A percentile compares a stretch with the other conserved stretches of the same genome.
phyloP scores from a whole-genome alignment of 1,140 invertebrate species.

The Trichonephila clavata region DNA sequence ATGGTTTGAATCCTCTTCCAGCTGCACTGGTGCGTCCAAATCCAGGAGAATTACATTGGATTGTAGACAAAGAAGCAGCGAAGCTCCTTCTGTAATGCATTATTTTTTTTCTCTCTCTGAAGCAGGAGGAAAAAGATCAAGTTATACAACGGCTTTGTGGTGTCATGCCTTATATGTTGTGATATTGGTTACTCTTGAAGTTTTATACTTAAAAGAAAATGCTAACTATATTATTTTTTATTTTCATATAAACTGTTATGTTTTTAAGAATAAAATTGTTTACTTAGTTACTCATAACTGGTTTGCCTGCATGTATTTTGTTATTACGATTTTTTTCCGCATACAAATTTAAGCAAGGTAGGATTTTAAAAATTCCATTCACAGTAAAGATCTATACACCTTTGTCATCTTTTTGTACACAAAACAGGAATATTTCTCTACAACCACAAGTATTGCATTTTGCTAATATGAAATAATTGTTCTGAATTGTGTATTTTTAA shows the following conservation, averaged over 20 bases:
- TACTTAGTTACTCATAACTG: neutral
- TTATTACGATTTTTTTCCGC: too few relatives aligned
- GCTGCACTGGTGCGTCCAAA: conserved; percentile 87
- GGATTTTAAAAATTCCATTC: too few relatives aligned
- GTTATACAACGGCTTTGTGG: conserved; percentile 39
- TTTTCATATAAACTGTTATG: conserved; percentile 59
- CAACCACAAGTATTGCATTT: too few relatives aligned
- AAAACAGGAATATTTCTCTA: too few relatives aligned
- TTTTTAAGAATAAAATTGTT: conserved; percentile 63
- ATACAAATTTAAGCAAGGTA: too few relatives aligned
- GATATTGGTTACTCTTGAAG: conserved; percentile 61
- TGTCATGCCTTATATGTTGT: conserved; percentile 70
- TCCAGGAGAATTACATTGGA: conserved; percentile 88
- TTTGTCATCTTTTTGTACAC: too few relatives aligned
- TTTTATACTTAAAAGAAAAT: conserved; percentile 45
- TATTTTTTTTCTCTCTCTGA: neutral
- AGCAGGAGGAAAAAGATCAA: neutral
- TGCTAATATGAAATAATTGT: too few relatives aligned
- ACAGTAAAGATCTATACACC: too few relatives aligned
- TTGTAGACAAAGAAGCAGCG: conserved; percentile 89
- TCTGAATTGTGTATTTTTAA: too few relatives aligned
- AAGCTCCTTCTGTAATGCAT: conserved; percentile 50
- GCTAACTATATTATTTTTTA: conserved; percentile 58
- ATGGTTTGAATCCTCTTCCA: conserved; percentile 84
- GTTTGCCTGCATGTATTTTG: too few relatives aligned